Evolutionary conservation across 2,888 invertebrate species (phyloP).

Genomic region (Argynnis bischoffii): DNA sequence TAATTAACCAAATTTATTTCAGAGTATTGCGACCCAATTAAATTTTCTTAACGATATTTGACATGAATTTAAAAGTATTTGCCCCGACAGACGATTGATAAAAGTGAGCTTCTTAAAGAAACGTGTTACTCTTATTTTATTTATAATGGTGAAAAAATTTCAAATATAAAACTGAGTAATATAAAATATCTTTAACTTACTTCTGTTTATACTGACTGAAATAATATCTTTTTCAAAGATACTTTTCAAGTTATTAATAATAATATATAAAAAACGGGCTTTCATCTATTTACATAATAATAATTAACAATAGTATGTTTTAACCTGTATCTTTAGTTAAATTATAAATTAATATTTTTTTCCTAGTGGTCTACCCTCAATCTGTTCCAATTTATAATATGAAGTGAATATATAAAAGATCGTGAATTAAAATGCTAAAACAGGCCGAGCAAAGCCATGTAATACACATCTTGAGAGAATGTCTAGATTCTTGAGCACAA

Average conservation of each 20-base stretch:
- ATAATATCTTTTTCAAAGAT: too few species aligned
- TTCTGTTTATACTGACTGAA: too few species aligned
- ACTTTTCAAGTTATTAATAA: too few species aligned
- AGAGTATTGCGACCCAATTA: conserved; percentile 1
- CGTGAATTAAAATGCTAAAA: conserved; percentile 25
- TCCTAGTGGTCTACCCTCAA: too few species aligned
- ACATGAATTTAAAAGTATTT: conserved; percentile 25
- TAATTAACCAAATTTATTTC: too few species aligned
- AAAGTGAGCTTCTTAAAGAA: neutral
- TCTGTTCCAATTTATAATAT: neutral
- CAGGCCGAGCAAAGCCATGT: conserved; percentile 39
- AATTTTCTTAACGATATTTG: conserved; percentile 30
- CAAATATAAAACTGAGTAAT: too few species aligned
- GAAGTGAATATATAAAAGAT: neutral
- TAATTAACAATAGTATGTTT: too few species aligned
- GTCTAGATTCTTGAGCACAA: conserved; percentile 43
- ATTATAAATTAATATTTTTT: too few species aligned
- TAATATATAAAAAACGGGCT: too few species aligned
- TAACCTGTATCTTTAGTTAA: too few species aligned
- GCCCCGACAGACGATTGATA: conserved; percentile 9
- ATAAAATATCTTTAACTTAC: too few species aligned
- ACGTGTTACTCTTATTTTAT: neutral
- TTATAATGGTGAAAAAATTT: neutral
- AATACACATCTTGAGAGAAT: conserved; percentile 35
- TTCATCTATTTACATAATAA: too few species aligned